These are phyloP conservation scores for Macrophya alboannulata DNA, from an alignment of 2,888 invertebrate species.

Conservation along the genomic window DNA sequence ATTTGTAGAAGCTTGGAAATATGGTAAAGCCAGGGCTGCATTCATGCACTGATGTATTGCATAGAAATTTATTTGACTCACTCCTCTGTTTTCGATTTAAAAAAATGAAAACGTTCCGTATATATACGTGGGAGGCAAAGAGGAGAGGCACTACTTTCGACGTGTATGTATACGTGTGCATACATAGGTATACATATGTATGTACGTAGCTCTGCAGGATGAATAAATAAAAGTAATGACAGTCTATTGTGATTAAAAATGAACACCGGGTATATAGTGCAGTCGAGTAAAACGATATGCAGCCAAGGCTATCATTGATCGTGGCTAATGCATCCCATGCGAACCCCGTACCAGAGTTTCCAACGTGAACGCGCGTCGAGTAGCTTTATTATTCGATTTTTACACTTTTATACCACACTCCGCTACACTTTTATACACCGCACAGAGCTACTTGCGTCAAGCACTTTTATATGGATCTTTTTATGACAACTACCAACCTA, in stretches of 20 bases:
- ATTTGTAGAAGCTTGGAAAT: too few species aligned
- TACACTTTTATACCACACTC: constrained; percentile 47
- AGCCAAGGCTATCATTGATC: constrained; percentile 50
- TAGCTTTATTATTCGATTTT: constrained; percentile 51
- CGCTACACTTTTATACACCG: constrained; percentile 45
- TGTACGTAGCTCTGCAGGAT: not conserved
- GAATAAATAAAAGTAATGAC: not conserved
- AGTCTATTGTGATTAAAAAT: constrained; percentile 9
- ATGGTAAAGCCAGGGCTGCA: not conserved
- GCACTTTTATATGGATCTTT: constrained; percentile 52
- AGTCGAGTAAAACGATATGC: constrained; percentile 21
- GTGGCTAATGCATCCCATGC: constrained; percentile 49
- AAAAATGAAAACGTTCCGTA: not conserved
- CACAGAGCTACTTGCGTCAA: constrained; percentile 47
- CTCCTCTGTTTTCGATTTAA: not conserved
- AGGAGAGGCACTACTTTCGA: too few species aligned
- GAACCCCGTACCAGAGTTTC: constrained; percentile 13
- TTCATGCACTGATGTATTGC: not conserved
- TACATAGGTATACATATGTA: too few species aligned
- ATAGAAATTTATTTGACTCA: not conserved
- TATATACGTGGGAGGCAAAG: too few species aligned
- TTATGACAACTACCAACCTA: constrained; percentile 54
- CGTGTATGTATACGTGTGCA: too few species aligned
- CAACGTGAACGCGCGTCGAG: not conserved
- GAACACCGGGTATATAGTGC: constrained; percentile 29